These are phyloP conservation scores for Leptodactylus fuscus DNA, from an alignment of 2,113 vertebrate genomes.

Conservation along the genomic window DNA sequence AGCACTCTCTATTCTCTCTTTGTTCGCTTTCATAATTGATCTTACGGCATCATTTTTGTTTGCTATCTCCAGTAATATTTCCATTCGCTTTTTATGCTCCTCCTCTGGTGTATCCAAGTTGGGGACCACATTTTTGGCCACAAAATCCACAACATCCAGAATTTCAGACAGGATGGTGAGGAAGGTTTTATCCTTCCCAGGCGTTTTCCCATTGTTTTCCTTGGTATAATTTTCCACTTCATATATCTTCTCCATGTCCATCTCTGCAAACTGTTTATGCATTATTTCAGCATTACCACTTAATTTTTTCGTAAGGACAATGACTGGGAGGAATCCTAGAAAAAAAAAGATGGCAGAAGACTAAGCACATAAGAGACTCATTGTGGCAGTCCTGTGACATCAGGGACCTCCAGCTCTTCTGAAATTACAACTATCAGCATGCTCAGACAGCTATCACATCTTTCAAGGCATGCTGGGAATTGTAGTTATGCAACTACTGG, in stretches of 20 bases:
- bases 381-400: too few relatives aligned
- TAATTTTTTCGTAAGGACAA: neutral
- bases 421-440: too few relatives aligned
- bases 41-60: neutral
- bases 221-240: neutral
- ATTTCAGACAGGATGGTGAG: neutral
- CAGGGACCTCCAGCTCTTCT: too few relatives aligned
- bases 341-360: neutral
- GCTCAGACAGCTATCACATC: too few relatives aligned
- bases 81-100: neutral
- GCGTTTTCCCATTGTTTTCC: neutral
- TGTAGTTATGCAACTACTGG: too few relatives aligned
- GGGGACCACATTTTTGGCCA: too few relatives aligned
- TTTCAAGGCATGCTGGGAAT: too few relatives aligned
- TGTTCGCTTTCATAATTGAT: neutral
- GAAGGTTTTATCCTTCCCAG: neutral
- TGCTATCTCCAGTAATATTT: conserved; percentile 3
- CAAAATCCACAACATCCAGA: neutral
- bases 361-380: too few relatives aligned
- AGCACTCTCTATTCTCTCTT: neutral
- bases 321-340: neutral
- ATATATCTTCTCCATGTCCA: neutral
- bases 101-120: neutral
- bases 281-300: neutral
- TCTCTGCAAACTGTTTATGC: neutral